These are phyloP conservation scores for Teinopalpus imperialis DNA, from an alignment of 2,888 invertebrate genomes.

Conservation along the genomic window DNA sequence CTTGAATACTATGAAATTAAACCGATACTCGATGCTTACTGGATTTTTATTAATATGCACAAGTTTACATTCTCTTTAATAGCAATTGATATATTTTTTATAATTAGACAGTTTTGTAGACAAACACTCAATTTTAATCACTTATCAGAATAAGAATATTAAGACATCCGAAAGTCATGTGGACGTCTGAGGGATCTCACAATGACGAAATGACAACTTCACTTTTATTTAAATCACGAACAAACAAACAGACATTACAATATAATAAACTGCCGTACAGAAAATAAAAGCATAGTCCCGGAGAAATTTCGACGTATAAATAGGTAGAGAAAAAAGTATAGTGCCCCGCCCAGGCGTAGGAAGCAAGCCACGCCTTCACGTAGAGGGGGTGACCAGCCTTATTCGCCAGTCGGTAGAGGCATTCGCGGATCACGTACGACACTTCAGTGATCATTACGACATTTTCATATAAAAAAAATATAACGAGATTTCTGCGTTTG, in stretches of 20 bases:
- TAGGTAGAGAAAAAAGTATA: slow-evolving; percentile 47
- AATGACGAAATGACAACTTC: slow-evolving; percentile 56
- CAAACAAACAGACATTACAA: slow-evolving; percentile 68
- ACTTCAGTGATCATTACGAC: slow-evolving; percentile 37
- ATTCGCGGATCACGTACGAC: slow-evolving; percentile 65
- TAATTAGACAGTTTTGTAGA: too few species aligned
- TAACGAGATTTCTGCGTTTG: slow-evolving; percentile 24
- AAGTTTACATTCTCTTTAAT: too few species aligned
- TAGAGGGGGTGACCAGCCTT: slow-evolving; percentile 48
- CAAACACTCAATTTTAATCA: too few species aligned
- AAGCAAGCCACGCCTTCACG: slow-evolving; percentile 52
- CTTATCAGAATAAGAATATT: slow-evolving; percentile 37
- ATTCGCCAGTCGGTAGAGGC: slow-evolving; percentile 65
- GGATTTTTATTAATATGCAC: too few species aligned
- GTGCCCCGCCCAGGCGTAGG: slow-evolving; percentile 52
- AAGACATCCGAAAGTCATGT: slow-evolving; percentile 47
- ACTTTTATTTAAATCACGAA: slow-evolving; percentile 62
- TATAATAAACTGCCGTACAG: slow-evolving; percentile 63
- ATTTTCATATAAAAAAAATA: slow-evolving; percentile 31
- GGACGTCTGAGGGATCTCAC: slow-evolving; percentile 33
- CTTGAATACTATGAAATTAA: too few species aligned
- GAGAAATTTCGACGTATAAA: slow-evolving; percentile 49
- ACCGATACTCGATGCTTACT: too few species aligned
- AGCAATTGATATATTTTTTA: too few species aligned
- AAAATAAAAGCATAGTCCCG: slow-evolving; percentile 50